Base-by-base conservation (phyloP, 2,797 vertebrate genomes). In the Vespertilio murinus region DNA sequence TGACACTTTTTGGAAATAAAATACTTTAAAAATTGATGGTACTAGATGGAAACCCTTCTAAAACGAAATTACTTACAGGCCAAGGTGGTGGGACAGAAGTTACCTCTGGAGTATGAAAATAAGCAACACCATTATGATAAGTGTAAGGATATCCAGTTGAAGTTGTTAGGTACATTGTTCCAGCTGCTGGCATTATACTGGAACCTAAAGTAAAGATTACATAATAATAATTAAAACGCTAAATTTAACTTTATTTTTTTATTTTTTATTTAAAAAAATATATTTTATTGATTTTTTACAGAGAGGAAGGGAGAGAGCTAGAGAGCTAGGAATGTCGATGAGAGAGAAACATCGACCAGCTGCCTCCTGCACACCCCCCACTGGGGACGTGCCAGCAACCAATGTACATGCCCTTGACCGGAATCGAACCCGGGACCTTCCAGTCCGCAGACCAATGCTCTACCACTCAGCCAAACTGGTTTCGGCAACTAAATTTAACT, bases 101-200 rank as follows among this genome's bases (percentile, higher is more conserved):
- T 85, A 97, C 96, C 89, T 98, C 98, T 61, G 98, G 97, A 23
- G 97, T 97, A 93, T 98, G 98, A 98, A 99, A 99, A 97, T 99
- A 99, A 95, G 99, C 98, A 96, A 99, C 98, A 74, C 99, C 99
- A 28, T 99, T 99, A 97, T 98, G 98, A 94, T 98, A 99, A 94
- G 98, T 98, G 78, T 99, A 99, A 8, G 99, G 98, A 94, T 97
- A 98, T 13, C 99, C 99, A 69, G 98, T 98, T 28, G 98, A 98
- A 71, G 99, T 99, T 64, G 98, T 99, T 61, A 99, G 96, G 96
- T 98, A 98, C 97, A 98, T 97, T 35, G 98, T 97, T 95, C 98
- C 98, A 77, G 98, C 95, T 91, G 98, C 98, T 45, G 98, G 98
- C 90, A 98, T 96, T 56, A 98, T 77, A 96, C 96, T 65, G 80